phyloP scores from a whole-genome alignment of 1,140 invertebrate species.

The Muscidifurax raptorellus region DNA sequence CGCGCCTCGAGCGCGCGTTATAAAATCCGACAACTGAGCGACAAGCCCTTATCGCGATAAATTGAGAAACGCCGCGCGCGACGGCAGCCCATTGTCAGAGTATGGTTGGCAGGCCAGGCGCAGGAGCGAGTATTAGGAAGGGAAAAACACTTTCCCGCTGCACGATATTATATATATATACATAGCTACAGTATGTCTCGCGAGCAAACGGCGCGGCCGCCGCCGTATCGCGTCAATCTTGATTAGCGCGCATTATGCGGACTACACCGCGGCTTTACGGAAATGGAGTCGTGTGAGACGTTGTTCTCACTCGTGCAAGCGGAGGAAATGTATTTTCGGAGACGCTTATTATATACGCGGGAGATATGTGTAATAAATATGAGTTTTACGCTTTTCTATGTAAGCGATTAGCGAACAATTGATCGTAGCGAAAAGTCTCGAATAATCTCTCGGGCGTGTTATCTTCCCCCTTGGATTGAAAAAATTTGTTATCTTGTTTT shows the following conservation, averaged over 20 bases:
- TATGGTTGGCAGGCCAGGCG: not conserved
- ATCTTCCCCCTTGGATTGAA: not conserved
- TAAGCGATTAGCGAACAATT: not conserved
- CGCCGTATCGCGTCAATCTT: constrained; percentile 25
- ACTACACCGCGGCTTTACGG: not conserved
- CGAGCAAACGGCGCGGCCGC: not conserved
- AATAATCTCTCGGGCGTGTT: not conserved
- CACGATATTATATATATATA: too few relatives aligned
- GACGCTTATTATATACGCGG: too few relatives aligned
- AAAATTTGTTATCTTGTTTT: not conserved
- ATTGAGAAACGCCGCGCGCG: constrained; percentile 10
- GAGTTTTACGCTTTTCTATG: not conserved
- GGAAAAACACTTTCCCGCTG: constrained; percentile 2
- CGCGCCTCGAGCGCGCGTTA: not conserved
- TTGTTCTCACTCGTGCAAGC: too few relatives aligned
- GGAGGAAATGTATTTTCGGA: too few relatives aligned
- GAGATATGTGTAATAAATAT: not conserved
- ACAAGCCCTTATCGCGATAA: constrained; percentile 25
- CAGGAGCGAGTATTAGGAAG: not conserved
- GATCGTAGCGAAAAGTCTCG: not conserved
- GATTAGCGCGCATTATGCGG: constrained; percentile 14
- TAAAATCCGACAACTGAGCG: constrained; percentile 9
- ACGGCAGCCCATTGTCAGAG: not conserved
- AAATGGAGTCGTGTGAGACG: not conserved
- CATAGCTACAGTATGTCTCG: not conserved